A percentile compares a stretch with the other conserved stretches of the same genome.
Evolutionary conservation across 2,888 invertebrate species (phyloP).

Genomic region (Macrosoma leucophasiata): DNA sequence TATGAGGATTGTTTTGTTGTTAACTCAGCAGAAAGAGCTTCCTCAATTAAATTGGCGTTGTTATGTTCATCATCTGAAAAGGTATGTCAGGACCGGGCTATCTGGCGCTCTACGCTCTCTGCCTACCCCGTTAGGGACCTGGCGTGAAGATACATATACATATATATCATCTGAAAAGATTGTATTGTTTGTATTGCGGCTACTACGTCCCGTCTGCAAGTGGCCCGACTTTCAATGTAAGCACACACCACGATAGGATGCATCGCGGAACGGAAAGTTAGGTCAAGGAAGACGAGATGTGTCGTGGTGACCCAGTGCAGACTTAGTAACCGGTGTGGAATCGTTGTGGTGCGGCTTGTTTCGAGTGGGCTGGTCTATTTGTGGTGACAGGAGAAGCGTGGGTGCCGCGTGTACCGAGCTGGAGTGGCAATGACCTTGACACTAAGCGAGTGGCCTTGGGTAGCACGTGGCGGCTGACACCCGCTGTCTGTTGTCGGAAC

Average conservation of each 20-base stretch:
- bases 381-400: conserved; percentile 74
- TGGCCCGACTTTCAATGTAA: too few species aligned
- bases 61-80: too few species aligned
- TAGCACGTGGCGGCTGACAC: conserved; percentile 76
- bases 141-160: too few species aligned
- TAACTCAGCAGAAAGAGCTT: too few species aligned
- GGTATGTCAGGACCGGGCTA: too few species aligned
- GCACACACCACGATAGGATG: background rate
- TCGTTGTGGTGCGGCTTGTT: conserved; percentile 55
- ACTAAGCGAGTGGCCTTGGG: conserved; percentile 76
- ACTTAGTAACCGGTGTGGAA: conserved; percentile 36
- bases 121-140: too few species aligned
- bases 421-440: conserved; percentile 76
- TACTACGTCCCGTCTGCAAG: too few species aligned
- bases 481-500: conserved; percentile 75
- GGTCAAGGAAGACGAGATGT: conserved; percentile 6
- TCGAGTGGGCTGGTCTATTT: conserved; percentile 70
- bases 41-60: too few species aligned
- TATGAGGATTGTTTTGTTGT: too few species aligned
- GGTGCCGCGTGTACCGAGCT: conserved; percentile 72
- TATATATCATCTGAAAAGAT: too few species aligned
- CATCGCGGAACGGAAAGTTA: background rate
- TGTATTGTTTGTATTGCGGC: too few species aligned
- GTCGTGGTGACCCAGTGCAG: conserved; percentile 15
- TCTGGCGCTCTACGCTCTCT: too few species aligned